These are phyloP conservation scores for Bryconaethiops microstoma DNA, from an alignment of 2,797 vertebrate species.

Conservation along the genomic window DNA sequence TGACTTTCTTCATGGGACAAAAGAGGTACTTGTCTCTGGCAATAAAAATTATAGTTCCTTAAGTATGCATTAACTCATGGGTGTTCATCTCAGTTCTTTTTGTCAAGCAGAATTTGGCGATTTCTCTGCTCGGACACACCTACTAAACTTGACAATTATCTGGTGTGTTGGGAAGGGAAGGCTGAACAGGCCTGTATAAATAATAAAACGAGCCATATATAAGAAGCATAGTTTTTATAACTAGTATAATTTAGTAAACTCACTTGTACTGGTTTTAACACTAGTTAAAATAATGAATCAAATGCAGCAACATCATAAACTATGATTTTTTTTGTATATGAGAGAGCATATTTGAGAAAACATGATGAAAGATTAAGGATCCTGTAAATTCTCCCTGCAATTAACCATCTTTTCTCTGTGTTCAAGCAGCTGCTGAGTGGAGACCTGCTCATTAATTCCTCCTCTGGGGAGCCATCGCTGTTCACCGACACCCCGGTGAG, in stretches of 20 bases:
- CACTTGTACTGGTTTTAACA: neutral
- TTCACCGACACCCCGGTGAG: constrained; percentile 82
- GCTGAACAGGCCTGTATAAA: no score
- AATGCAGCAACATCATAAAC: neutral
- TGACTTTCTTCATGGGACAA: constrained; percentile 85
- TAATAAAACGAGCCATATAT: no score
- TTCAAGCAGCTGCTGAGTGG: constrained; percentile 80
- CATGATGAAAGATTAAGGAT: neutral
- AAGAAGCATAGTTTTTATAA: no score
- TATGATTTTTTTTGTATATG: constrained; percentile 15
- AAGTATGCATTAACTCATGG: neutral
- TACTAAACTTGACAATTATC: no score
- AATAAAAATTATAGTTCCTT: neutral
- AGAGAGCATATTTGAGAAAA: constrained; percentile 9
- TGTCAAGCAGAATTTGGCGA: no score
- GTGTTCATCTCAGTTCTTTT: neutral
- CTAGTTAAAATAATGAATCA: neutral
- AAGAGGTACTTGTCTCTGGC: constrained; percentile 72
- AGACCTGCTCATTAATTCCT: constrained; percentile 83
- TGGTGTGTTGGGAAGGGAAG: no score
- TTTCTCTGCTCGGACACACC: no score
- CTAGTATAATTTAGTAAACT: neutral
- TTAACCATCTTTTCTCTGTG: constrained; percentile 41
- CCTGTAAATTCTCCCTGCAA: constrained; percentile 27
- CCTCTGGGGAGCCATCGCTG: constrained; percentile 80